Base-by-base conservation (phyloP, 2,113 vertebrate species). In the Noturus placidus region DNA sequence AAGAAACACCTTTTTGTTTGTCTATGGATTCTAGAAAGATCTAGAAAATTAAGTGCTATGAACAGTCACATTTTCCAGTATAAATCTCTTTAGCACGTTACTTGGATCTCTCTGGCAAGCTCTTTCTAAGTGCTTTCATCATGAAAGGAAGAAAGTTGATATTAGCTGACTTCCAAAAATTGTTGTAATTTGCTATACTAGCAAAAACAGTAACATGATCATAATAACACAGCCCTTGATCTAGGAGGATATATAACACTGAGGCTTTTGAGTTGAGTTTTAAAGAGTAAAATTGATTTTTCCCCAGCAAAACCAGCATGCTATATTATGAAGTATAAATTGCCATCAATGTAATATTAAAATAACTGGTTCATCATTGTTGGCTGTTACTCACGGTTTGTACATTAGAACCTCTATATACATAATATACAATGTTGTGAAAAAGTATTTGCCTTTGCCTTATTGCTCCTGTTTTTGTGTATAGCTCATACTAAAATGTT, bases 151-250 rank as follows among this genome's bases (percentile, higher is more conserved):
- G 56, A 59, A 84, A 56, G 30, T 54, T 35, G 19, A 84, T 70
- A 70, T 69, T 35, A 72, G 9, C 84, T 78, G 57, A 61, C 56
- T 22, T 65, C 84, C 72, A 78, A 78, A 78, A 11, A n/a, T 27
- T 38, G 11, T 22, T 84, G 83, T 72, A 72, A 84, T 77, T 78
- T 65, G 56, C 27, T 77, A 63, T 77, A 67, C 61, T 77, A 20
- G 27, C 56, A 61, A 67, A 46, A 79, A 67, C 52, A 59, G 54
- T n/a, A n/a, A 84, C 15, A 27, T 59, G 52, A 57, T 35, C 52
- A 46, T 46, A 46, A 46, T 46, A 46, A 63, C 56, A 42, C 38
- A 13, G 33, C 33, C 38, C 33, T 30, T 63, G 30, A 76, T 74
- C 22, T 7, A 46, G 9, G 15, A 76, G 35, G 25, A 77, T 50